These are phyloP conservation scores for Stratiolaelaps scimitus DNA, from an alignment of 1,140 invertebrate genomes.

Conservation along the genomic window DNA sequence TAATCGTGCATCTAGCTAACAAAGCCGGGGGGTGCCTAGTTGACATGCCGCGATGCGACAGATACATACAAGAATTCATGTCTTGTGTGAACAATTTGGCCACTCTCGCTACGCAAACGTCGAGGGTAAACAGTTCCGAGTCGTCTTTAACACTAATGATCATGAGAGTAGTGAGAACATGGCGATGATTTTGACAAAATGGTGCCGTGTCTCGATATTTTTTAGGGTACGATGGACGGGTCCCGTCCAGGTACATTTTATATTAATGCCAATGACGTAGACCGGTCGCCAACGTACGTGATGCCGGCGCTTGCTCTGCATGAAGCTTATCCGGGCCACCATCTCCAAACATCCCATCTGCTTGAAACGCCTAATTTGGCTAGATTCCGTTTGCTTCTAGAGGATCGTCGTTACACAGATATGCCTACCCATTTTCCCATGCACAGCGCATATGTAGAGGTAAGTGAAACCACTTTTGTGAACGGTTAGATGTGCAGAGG, in stretches of 20 bases:
- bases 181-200: background rate
- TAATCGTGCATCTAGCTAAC: too few species aligned
- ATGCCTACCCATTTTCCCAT: conserved; percentile 42
- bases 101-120: too few species aligned
- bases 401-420: conserved; percentile 38
- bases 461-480: too few species aligned
- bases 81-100: too few species aligned
- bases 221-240: conserved; percentile 15
- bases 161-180: background rate
- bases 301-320: conserved; percentile 41
- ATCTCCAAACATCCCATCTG: conserved; percentile 39
- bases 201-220: background rate
- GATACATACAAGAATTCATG: too few species aligned
- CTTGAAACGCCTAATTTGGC: conserved; percentile 35
- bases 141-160: too few species aligned
- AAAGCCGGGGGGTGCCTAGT: too few species aligned
- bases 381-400: conserved; percentile 38
- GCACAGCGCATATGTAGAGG: conserved; percentile 42
- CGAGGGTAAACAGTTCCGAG: too few species aligned
- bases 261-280: conserved; percentile 29
- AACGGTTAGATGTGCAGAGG: too few species aligned
- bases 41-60: too few species aligned
- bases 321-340: conserved; percentile 43
- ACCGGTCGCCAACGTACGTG: conserved; percentile 39
- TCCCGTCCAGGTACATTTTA: conserved; percentile 24